Evolutionary conservation across 1,140 invertebrate genomes (phyloP).

Genomic region (Drosophila ambigua): DNA sequence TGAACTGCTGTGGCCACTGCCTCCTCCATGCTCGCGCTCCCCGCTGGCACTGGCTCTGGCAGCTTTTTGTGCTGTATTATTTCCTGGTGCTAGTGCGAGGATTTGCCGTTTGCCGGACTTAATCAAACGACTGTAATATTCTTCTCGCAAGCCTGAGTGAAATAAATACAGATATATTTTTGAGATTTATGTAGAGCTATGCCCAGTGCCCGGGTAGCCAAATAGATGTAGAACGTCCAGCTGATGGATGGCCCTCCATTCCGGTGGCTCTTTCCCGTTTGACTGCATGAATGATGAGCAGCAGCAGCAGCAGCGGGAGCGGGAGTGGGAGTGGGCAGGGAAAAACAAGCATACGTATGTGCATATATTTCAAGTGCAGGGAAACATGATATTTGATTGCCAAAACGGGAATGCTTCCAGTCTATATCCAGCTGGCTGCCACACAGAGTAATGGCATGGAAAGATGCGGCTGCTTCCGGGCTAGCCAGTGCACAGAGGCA

Average conservation of each 20-base stretch:
- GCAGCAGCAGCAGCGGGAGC: not conserved
- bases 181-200: constrained; percentile 39
- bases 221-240: constrained; percentile 51
- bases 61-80: too few relatives aligned
- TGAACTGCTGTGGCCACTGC: constrained; percentile 20
- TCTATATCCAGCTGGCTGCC: not conserved
- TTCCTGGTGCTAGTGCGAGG: constrained; percentile 5
- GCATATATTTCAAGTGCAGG: constrained; percentile 55
- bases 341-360: constrained; percentile 1
- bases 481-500: not conserved
- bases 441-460: constrained; percentile 2
- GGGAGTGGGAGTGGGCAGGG: not conserved
- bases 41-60: too few relatives aligned
- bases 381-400: constrained; percentile 64
- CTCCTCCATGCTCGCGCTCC: too few relatives aligned
- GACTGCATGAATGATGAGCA: constrained; percentile 48
- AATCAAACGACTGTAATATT: constrained; percentile 10
- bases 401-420: constrained; percentile 16
- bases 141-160: too few relatives aligned
- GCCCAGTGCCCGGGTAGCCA: not conserved
- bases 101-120: constrained; percentile 6
- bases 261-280: not conserved
- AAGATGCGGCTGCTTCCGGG: constrained; percentile 35
- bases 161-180: constrained; percentile 6
- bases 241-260: constrained; percentile 56